Evolutionary conservation across 2,113 vertebrate species (phyloP), one percentile per base, ranked within the genome.

Genomic region (Fregata magnificens): DNA sequence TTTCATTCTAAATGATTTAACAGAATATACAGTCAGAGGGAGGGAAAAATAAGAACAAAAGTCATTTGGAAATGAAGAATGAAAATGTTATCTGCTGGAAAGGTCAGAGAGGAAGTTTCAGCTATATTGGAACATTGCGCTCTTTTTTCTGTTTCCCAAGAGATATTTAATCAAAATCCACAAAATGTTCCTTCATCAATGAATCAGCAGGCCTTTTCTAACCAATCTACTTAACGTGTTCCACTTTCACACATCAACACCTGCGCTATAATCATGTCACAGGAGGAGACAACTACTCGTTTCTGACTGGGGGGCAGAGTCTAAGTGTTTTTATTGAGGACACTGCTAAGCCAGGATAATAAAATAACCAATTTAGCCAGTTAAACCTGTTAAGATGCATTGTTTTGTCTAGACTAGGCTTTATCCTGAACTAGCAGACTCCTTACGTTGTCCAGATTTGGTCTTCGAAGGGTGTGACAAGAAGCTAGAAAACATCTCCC

Each of bases 31-130:
- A 86, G 72, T 66, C n/a, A 69, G 79, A 80, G 6, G 53, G 74
- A 86, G 55, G 63, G 18, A 44, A 74, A 86, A 63, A 59, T 52
- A 83, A 78, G 58, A 86, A 81, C 72, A 93, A 87, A 93, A 96
- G 93, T 72, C 4, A 93, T 87, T 94, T 95, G 81, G 38, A 91
- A 84, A 67, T 56, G 86, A 94, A 78, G 65, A 92, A 86, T 89
- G 69, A 89, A 89, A 94, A 91, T 82, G 49, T 87, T 96, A 79
- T 93, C 56, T 82, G 65, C 84, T 70, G 52, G 69, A 96, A 97
- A 96, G 91, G 86, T 95, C 95, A 95, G 65, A 67, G 65, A 92
- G 53, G 79, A 93, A 91, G 61, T 94, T 97, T 84, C 28, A 47
- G 69, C 59, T 91, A 14, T 88, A 84, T 16, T 67, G 55, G 81